These are phyloP conservation scores for Bolinopsis microptera DNA, from an alignment of 37 sponge, comb jelly and placozoan species.

Conservation along the genomic window DNA sequence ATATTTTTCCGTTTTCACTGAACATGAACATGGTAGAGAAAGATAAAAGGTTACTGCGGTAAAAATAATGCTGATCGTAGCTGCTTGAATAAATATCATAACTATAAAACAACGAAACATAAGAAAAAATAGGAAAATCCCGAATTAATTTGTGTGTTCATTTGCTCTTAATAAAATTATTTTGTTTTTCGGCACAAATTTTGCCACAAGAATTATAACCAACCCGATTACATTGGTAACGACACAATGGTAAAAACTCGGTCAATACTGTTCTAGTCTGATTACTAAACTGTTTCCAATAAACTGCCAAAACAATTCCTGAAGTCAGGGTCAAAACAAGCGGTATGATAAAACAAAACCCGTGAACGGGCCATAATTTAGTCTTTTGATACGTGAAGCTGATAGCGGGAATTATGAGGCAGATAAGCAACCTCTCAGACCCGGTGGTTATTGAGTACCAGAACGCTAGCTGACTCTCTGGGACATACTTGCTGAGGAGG, in stretches of 20 bases:
- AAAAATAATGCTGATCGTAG: too few species aligned
- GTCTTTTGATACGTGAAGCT: background rate
- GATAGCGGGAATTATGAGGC: background rate
- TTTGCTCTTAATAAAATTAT: too few species aligned
- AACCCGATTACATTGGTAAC: too few species aligned
- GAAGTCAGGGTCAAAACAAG: background rate
- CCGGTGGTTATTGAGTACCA: background rate
- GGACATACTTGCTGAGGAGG: slow-evolving; percentile 36
- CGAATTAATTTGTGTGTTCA: too few species aligned
- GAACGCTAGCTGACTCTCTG: slow-evolving; percentile 1
- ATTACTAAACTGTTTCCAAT: background rate
- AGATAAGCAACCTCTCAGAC: background rate
- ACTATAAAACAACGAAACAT: too few species aligned
- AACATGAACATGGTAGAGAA: too few species aligned
- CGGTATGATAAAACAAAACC: slow-evolving; percentile 10
- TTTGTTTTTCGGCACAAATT: too few species aligned
- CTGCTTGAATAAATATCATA: too few species aligned
- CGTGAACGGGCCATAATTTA: background rate
- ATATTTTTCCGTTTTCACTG: too few species aligned
- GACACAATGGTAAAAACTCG: background rate
- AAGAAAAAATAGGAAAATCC: too few species aligned
- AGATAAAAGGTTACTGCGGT: too few species aligned
- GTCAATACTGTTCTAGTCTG: background rate
- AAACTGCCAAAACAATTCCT: background rate
- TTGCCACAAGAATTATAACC: too few species aligned